phyloP scores from a whole-genome alignment of 35 echinoderm and acorn worm genomes.

The Ptychodera flava region DNA sequence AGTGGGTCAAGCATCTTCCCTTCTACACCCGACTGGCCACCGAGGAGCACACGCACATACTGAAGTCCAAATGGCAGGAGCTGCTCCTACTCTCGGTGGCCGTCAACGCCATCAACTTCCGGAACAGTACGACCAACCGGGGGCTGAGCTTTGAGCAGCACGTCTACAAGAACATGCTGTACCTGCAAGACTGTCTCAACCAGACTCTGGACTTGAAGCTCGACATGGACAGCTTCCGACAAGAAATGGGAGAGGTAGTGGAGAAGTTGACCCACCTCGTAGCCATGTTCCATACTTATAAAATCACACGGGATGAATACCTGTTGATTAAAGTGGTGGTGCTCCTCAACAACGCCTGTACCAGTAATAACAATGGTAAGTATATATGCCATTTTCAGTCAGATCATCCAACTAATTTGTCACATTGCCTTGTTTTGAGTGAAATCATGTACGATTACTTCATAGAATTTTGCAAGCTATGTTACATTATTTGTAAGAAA shows the following conservation, averaged over 20 bases:
- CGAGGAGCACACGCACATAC: conserved; percentile 89
- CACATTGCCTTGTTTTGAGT: not conserved
- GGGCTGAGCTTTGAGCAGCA: conserved; percentile 96
- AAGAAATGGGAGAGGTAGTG: conserved; percentile 97
- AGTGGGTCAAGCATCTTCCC: conserved; percentile 97
- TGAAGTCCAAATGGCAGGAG: conserved; percentile 97
- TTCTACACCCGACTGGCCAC: conserved; percentile 90
- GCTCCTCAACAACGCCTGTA: conserved; percentile 26
- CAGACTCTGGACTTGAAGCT: conserved; percentile 91
- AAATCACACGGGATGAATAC: conserved; percentile 92
- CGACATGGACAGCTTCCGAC: conserved; percentile 92
- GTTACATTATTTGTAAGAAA: too few relatives aligned
- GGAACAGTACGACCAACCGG: conserved; percentile 35
- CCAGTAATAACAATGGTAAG: not conserved
- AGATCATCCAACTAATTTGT: not conserved
- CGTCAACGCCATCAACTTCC: conserved; percentile 88
- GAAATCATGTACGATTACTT: not conserved
- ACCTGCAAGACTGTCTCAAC: conserved; percentile 96
- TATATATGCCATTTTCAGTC: too few relatives aligned
- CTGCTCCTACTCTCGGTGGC: conserved; percentile 80
- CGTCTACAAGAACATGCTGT: conserved; percentile 78
- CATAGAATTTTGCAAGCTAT: not conserved
- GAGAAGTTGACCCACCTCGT: conserved; percentile 89
- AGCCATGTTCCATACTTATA: conserved; percentile 76
- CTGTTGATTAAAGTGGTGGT: conserved; percentile 89